These are phyloP conservation scores for Lampris megalopsis DNA, from an alignment of 2,113 vertebrate species.

Conservation along the genomic window DNA sequence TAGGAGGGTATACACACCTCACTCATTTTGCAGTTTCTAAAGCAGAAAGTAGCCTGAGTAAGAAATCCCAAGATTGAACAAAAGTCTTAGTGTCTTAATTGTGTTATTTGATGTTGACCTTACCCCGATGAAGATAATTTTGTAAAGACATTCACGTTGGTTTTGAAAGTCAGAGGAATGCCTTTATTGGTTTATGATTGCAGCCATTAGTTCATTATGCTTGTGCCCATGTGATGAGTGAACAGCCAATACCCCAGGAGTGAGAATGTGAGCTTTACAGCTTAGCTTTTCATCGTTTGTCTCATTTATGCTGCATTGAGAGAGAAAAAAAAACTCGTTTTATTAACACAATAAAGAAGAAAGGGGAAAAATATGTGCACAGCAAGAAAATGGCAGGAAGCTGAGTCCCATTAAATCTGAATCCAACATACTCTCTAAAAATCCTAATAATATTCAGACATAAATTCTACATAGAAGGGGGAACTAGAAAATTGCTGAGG, in stretches of 20 bases:
- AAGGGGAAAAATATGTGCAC: slow-evolving; percentile 15
- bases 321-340: slow-evolving; percentile 21
- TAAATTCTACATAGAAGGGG: slow-evolving; percentile 25
- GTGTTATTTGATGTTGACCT: too few species aligned
- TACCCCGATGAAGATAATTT: too few species aligned
- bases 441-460: slow-evolving; percentile 19
- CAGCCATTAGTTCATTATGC: not conserved
- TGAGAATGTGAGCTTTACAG: slow-evolving; percentile 7
- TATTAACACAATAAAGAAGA: slow-evolving; percentile 12
- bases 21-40: too few species aligned
- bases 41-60: too few species aligned
- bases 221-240: slow-evolving; percentile 6
- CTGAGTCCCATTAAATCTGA: slow-evolving; percentile 12
- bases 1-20: too few species aligned
- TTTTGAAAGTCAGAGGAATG: too few species aligned
- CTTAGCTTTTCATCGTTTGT: slow-evolving; percentile 2
- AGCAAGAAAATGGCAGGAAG: slow-evolving; percentile 22
- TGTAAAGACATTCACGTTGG: too few species aligned
- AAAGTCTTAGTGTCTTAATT: too few species aligned
- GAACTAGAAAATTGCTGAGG: slow-evolving; percentile 33
- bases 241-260: not conserved
- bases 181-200: too few species aligned
- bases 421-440: slow-evolving; percentile 28
- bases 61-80: too few species aligned
- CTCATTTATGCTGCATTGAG: not conserved